A percentile compares a stretch with the other conserved stretches of the same genome.
Evolutionary conservation across 1,140 invertebrate genomes (phyloP).

Genomic region (Lucilia cuprina): DNA sequence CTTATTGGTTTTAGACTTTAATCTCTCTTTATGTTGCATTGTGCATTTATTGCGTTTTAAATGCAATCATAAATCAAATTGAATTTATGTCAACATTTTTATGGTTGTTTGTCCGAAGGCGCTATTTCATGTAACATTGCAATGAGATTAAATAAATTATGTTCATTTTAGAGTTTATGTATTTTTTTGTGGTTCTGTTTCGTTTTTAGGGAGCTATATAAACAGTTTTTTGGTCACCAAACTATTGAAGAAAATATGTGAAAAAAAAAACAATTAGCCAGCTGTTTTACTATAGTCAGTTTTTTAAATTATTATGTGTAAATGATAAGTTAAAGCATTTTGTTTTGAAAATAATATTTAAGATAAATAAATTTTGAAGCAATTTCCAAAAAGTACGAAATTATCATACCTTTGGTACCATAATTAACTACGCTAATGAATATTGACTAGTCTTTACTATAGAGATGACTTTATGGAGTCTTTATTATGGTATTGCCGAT

Average conservation of each 20-base stretch:
- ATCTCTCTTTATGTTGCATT: conserved; percentile 3
- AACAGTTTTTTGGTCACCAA: background rate
- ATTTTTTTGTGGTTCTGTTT: background rate
- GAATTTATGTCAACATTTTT: conserved; percentile 45
- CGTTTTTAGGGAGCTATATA: background rate
- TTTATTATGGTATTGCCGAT: too few relatives aligned
- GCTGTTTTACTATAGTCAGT: background rate
- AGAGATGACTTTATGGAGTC: too few relatives aligned
- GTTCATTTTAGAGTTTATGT: background rate
- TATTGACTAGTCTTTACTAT: too few relatives aligned
- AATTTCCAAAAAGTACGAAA: too few relatives aligned
- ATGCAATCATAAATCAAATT: conserved; percentile 46
- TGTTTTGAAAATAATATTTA: too few relatives aligned
- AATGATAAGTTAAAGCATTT: too few relatives aligned
- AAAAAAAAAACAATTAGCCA: background rate
- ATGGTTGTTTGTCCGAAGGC: conserved; percentile 44
- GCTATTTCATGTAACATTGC: conserved; percentile 39
- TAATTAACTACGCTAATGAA: too few relatives aligned
- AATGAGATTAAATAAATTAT: conserved; percentile 35
- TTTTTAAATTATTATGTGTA: too few relatives aligned
- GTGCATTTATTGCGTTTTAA: conserved; percentile 45
- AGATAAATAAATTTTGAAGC: too few relatives aligned
- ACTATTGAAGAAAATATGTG: background rate
- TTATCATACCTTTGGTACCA: too few relatives aligned
- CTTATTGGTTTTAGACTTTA: background rate